phyloP scores from a whole-genome alignment of 2,797 vertebrate genomes.

The Falco berigora region DNA sequence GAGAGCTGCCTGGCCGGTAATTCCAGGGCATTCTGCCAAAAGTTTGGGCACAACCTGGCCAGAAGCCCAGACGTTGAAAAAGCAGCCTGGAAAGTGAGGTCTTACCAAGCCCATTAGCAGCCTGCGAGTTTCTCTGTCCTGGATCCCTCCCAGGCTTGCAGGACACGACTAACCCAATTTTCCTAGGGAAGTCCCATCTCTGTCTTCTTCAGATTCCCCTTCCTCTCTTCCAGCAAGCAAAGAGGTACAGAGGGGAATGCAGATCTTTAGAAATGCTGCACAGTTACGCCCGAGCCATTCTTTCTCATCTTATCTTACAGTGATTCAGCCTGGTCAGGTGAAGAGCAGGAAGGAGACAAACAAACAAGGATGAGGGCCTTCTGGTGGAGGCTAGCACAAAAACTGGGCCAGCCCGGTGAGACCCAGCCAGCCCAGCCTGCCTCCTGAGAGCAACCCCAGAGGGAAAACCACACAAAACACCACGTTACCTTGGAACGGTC shows the following conservation, averaged over 20 bases:
- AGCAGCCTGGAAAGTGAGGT: conserved; percentile 31
- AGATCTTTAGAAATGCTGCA: background rate
- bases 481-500: fast-evolving
- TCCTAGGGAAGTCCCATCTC: background rate
- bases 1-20: background rate
- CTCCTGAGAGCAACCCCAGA: background rate
- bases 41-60: conserved; percentile 27
- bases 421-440: background rate
- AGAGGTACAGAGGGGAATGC: background rate
- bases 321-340: background rate
- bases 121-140: background rate
- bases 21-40: conserved; percentile 20
- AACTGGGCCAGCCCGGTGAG: background rate
- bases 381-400: background rate
- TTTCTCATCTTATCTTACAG: background rate
- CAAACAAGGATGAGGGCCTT: background rate
- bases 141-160: background rate
- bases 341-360: background rate
- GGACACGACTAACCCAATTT: background rate
- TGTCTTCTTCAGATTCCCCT: background rate
- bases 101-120: conserved; percentile 36
- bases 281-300: background rate
- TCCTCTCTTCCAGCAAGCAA: background rate
- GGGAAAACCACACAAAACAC: background rate
- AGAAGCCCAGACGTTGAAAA: conserved; percentile 34